Evolutionary conservation across 1,140 invertebrate genomes (phyloP), one percentile per base, ranked within the genome.

Genomic region (Drosophila triauraria): DNA sequence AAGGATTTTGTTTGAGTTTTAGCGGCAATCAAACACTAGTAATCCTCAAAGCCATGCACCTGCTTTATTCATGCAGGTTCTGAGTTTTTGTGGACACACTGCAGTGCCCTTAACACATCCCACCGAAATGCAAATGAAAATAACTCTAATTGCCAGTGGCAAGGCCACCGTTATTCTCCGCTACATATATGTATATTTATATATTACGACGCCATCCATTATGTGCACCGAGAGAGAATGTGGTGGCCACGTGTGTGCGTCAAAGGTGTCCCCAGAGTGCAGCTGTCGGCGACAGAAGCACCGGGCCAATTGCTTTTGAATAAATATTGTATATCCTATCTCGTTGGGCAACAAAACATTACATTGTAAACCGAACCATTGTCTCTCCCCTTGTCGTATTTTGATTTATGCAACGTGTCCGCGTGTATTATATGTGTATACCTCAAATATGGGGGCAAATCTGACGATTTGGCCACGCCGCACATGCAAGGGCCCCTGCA

Each of bases 101-200:
- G 43, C 59, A 56, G 35, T 46, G 54, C 27, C 70, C 74, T 13
- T 38, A 25, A 79, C 63, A 74, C 65, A 62, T 83, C 59, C 75
- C 60, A 57, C 54, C 35, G 13, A 40, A 70, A 54, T 70, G 51
- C 77, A 72, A 88, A 68, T 77, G 46, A 80, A 88, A 83, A 88
- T 88, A 87, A 88, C 83, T 87, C 77, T 83, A 86, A 86, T 86
- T 88, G 80, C 30, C 61, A 76, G 46, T 61, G 65, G 76, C 80
- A 86, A 86, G 83, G 83, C 82, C 83, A 69, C 59, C 48, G 50
- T 50, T 62, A 62, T 67, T 58, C 53, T 60, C 47, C 71, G 44
- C 53, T 70, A 72, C n/a, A 25, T 42, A 25, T 8, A 27, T n/a
- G 13, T 25, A 25, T 30, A 38, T 32, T 40, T 51, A 38, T 51